Conservation (phyloP, 2,113 vertebrate genomes). For the Meles meles region DNA sequence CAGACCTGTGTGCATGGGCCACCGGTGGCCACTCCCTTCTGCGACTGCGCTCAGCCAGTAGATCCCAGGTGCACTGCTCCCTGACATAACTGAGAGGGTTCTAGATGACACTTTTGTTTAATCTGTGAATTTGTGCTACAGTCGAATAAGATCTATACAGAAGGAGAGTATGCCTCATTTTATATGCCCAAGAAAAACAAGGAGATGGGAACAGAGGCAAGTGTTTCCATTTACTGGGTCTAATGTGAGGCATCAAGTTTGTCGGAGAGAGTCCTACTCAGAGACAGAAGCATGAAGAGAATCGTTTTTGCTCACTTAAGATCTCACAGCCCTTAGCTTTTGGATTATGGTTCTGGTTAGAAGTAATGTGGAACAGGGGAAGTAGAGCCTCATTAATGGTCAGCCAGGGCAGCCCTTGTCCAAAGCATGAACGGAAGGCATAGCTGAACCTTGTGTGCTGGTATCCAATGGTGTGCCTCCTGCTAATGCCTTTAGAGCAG, state of each 20-base stretch:
- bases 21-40: neutral
- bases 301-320: neutral
- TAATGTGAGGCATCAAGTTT: neutral
- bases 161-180: neutral
- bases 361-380: neutral
- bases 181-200: neutral
- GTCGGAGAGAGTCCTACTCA: neutral
- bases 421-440: neutral
- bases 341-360: neutral
- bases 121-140: neutral
- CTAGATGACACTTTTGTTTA: neutral
- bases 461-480: neutral
- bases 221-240: neutral
- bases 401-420: neutral
- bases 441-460: neutral
- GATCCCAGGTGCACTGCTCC: neutral
- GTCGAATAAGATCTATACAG: neutral
- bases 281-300: neutral
- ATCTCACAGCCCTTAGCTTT: neutral
- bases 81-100: neutral
- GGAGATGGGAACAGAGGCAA: neutral
- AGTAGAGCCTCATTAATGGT: neutral
- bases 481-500: neutral
- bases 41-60: neutral
- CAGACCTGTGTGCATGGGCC: fast-evolving